Evolutionary conservation across 2,797 vertebrate genomes (phyloP), one percentile per base, ranked within the genome.

Genomic region (Ceyx erithaca): DNA sequence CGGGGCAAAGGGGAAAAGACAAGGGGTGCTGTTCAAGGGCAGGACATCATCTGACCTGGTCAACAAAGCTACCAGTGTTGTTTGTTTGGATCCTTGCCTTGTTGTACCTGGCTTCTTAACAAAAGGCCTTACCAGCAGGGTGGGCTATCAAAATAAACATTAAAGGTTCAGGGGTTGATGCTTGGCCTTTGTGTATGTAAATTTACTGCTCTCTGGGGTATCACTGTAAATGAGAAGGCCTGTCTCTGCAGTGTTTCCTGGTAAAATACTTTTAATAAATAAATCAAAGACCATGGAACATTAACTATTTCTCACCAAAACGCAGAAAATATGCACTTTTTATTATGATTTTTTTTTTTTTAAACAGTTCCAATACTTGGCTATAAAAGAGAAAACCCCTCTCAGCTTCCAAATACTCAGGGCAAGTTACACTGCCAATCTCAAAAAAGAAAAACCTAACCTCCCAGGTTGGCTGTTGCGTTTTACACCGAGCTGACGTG

Each of bases 21-120:
- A 72, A 96, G 95, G 96, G 95, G 92, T 87, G 96, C 96, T 97
- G 97, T 97, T 98, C 97, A 98, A 95, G 98, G 96, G 97, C 98
- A 97, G 98, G 97, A 97, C 94, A 96, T 98, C 97, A 96, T 97
- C 94, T 97, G 98, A 97, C 97, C 96, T 95, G 97, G 97, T 97
- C 96, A 97, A 97, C 85, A 90, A 94, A 95, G 97, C 96, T 83
- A 93, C 92, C 89, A 90, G 88, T 91, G 94, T 91, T 91, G 81
- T 94, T 76, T 86, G 96, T 92, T 81, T 89, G 59, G 95, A 94
- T 86, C 90, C 70, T 87, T 95, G 94, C 84, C 96, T 97, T 96
- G 96, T 98, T 97, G 96, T 98, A 98, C 98, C 98, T 98, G 98
- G 98, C 97, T 90, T 84, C 79, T 97, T 96, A 97, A 98, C 98